A percentile compares a stretch with the other conserved stretches of the same genome.
Conservation (phyloP, 2,113 vertebrate genomes). For the Python bivittatus region DNA sequence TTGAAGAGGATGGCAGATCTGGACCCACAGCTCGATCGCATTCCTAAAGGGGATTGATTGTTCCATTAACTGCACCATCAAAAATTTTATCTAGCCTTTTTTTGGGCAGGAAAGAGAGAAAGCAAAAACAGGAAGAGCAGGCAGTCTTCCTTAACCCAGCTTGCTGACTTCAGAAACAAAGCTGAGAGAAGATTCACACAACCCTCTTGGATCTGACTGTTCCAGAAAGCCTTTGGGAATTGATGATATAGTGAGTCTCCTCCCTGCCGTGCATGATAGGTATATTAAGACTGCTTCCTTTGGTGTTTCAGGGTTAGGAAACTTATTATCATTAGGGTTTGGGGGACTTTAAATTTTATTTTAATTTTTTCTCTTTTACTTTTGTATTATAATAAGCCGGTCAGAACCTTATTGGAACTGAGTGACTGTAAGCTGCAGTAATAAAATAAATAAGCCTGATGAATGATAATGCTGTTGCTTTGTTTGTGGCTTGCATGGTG, state of each 20-base stretch:
- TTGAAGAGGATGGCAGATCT: not conserved
- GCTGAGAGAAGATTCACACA: too few species aligned
- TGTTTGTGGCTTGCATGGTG: not conserved
- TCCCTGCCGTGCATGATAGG: not conserved
- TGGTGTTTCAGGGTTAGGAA: not conserved
- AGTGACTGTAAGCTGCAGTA: not conserved
- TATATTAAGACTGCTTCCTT: not conserved
- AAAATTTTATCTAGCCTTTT: not conserved
- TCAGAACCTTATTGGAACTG: not conserved
- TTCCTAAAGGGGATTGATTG: not conserved
- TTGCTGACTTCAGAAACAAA: too few species aligned
- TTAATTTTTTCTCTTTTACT: not conserved
- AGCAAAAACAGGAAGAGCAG: too few species aligned
- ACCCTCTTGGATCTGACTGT: too few species aligned
- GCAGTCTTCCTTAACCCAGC: too few species aligned
- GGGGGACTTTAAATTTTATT: not conserved
- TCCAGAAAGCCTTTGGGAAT: too few species aligned
- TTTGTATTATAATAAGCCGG: not conserved
- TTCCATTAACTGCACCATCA: not conserved
- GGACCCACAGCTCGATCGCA: not conserved
- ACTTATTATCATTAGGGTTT: not conserved
- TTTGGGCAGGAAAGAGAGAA: too few species aligned
- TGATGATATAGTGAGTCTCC: not conserved
- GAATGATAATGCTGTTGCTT: not conserved
- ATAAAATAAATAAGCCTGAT: not conserved